These are phyloP conservation scores for Xerus inauris DNA, from an alignment of 2,113 vertebrate species.

Conservation along the genomic window DNA sequence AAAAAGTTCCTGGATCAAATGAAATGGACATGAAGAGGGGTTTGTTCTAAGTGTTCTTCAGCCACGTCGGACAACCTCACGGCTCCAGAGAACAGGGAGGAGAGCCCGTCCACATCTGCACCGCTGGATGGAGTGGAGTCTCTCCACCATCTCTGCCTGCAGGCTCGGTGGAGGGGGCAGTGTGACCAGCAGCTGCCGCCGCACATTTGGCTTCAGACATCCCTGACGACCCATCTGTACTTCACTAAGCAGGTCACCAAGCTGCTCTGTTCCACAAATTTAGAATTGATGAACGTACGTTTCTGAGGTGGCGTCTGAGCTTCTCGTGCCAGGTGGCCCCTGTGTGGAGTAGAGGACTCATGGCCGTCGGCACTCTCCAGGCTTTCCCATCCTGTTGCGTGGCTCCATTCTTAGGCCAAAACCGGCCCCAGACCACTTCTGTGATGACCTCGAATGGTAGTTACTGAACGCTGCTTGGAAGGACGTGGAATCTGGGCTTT, in stretches of 20 bases:
- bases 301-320: neutral
- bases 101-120: no score
- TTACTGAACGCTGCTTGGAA: neutral
- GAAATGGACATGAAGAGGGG: neutral
- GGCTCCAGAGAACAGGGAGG: neutral
- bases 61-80: no score
- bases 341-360: fast-evolving
- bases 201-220: fast-evolving
- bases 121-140: fast-evolving
- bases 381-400: neutral
- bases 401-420: neutral
- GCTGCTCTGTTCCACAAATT: neutral
- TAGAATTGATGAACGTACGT: neutral
- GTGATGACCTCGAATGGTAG: neutral
- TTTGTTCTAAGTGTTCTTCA: neutral
- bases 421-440: neutral
- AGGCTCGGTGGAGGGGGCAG: no score
- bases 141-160: neutral
- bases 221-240: neutral
- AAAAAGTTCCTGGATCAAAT: no score
- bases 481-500: no score
- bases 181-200: fast-evolving
- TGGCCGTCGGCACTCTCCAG: no score
- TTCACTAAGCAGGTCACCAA: neutral
- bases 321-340: neutral